phyloP scores from a whole-genome alignment of 2,797 vertebrate species.

The Podarcis lilfordi region DNA sequence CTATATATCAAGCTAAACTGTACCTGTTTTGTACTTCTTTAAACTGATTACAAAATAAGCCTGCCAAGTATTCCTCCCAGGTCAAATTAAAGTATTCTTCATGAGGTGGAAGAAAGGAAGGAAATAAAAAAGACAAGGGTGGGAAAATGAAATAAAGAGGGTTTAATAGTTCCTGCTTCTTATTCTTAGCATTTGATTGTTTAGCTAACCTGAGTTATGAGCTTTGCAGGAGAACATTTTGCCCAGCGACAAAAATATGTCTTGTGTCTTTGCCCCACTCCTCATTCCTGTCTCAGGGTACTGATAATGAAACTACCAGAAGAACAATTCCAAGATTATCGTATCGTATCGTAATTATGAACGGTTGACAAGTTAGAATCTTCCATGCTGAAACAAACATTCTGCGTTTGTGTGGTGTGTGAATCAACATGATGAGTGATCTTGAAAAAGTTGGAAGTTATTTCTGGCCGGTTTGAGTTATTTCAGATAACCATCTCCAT shows the following conservation, averaged over 20 bases:
- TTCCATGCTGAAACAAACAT: background rate
- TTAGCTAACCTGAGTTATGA: background rate
- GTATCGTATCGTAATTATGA: background rate
- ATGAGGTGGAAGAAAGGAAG: conserved; percentile 25
- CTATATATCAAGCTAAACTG: conserved; percentile 51
- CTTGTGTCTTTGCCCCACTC: background rate
- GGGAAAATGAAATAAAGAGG: background rate
- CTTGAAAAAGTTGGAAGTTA: background rate
- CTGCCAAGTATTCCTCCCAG: conserved; percentile 45
- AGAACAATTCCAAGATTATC: background rate
- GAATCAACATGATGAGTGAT: background rate
- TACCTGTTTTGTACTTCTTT: conserved; percentile 10
- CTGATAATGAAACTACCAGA: background rate
- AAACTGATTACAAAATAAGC: conserved; percentile 47
- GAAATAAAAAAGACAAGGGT: background rate
- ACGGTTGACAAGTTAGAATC: background rate
- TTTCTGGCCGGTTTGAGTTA: background rate
- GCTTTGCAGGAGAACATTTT: background rate
- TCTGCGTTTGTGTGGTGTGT: background rate
- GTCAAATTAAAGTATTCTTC: conserved; percentile 9
- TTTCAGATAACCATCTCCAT: conserved; percentile 7
- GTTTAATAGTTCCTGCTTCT: background rate
- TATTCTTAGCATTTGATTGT: background rate
- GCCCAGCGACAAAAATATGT: background rate
- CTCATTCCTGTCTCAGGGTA: background rate